These are phyloP conservation scores for Psilopsiagon aurifrons DNA, from an alignment of 2,113 vertebrate genomes.

Conservation along the genomic window DNA sequence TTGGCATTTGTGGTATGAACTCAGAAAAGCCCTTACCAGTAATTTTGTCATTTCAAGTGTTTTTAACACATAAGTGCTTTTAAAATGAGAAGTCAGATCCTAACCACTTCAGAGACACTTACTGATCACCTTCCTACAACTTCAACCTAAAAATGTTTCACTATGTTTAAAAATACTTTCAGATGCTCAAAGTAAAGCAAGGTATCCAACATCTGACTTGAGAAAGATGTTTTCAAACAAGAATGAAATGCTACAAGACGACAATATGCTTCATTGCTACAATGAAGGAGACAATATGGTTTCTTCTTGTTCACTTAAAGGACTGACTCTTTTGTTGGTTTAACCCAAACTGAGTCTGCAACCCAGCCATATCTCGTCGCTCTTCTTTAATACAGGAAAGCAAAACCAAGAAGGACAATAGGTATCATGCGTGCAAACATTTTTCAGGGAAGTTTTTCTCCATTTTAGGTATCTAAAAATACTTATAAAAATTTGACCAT, in stretches of 20 bases:
- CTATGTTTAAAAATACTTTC: not conserved
- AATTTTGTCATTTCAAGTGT: constrained; percentile 5
- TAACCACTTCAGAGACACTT: not conserved
- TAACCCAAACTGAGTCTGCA: not conserved
- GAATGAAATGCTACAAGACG: not conserved
- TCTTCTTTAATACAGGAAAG: not conserved
- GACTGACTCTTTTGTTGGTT: not conserved
- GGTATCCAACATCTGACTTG: not conserved
- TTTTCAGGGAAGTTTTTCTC: not conserved
- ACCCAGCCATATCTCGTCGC: not conserved
- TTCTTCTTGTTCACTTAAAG: not conserved
- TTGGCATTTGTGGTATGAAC: constrained; percentile 15
- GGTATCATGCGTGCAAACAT: not conserved
- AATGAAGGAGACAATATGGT: not conserved
- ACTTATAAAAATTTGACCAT: not conserved
- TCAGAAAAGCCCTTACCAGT: not conserved
- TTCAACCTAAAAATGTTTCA: not conserved
- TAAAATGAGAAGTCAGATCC: not conserved
- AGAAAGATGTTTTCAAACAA: not conserved
- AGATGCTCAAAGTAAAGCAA: not conserved
- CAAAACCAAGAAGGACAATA: not conserved
- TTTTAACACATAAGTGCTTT: not conserved
- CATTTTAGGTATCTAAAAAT: not conserved
- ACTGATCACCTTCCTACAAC: not conserved
- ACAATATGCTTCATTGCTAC: not conserved